Base-by-base conservation (phyloP, 2,888 invertebrate genomes). In the Harpagoxenus sublaevis region DNA sequence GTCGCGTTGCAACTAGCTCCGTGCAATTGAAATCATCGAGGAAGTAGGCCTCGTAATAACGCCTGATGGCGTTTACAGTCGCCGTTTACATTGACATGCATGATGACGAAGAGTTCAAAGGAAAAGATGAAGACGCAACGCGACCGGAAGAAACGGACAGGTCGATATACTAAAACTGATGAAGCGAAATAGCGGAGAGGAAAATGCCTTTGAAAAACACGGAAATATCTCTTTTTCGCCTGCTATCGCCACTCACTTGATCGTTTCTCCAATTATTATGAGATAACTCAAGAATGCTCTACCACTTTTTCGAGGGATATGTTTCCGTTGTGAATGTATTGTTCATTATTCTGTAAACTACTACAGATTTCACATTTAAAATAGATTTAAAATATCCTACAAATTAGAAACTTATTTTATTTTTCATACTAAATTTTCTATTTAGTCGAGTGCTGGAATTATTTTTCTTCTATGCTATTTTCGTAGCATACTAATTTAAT, bases 1-100 rank as follows among this genome's bases (percentile, higher is more conserved):
- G 65, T n/a, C 39, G 15, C 15, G 15, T 42, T 48, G 77, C 18
- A 77, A 77, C 35, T 65, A 65, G 53, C 53, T 31, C 15, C 39
- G 10, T 3, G 62, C 62, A 53, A 35, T 31, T 39, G 39, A 51
- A 15, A 39, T 77, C 18, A 85, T 82, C 82, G 82, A 62, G 28
- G 51, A 78, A 78, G 84, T 79, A 86, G 71, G 75, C 63, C 55
- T 55, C 35, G 35, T 55, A 71, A 85, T 85, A 85, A 85, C 83
- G 68, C 60, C 70, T 68, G 74, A 73, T 79, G 79, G 82, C 39
- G 82, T 55, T 81, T 84, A 75, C 35, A 45, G 57, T 55, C 83
- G 39, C 45, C 18, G 15, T 62, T 62, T 62, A n/a, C 18, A 18
- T 18, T 62, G 78, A 78, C 77, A 73, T 57, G 75, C 74, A 74